A percentile compares a stretch with the other conserved stretches of the same genome.
Conservation (phyloP, 2,888 invertebrate species). For the Lasiommata megera region DNA sequence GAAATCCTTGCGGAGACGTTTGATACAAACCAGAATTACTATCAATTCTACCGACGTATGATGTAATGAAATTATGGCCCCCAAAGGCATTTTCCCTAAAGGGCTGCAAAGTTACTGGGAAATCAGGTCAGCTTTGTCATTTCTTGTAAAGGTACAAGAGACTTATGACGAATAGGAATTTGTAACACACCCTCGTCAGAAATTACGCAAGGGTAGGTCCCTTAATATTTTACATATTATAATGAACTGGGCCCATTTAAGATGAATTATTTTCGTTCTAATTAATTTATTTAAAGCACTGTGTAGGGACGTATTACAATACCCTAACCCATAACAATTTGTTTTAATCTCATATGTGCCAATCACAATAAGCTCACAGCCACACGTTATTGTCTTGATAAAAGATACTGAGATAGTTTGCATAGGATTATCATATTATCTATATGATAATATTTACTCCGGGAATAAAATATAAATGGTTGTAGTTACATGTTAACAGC, state of each 20-base stretch:
- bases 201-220: conserved; percentile 22
- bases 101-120: conserved; percentile 36
- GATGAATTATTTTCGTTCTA: conserved; percentile 1
- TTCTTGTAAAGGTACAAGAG: conserved; percentile 37
- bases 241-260: conserved; percentile 20
- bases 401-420: too few species aligned
- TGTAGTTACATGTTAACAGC: too few species aligned
- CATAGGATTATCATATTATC: too few species aligned
- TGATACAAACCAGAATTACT: conserved; percentile 40
- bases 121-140: conserved; percentile 42
- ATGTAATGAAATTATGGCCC: conserved; percentile 38
- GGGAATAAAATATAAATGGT: too few species aligned
- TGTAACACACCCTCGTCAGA: conserved; percentile 34
- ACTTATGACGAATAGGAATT: conserved; percentile 38
- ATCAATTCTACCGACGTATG: conserved; percentile 32
- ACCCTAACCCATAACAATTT: too few species aligned
- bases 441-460: too few species aligned
- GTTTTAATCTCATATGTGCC: too few species aligned
- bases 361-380: too few species aligned
- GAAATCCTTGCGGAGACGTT: neutral
- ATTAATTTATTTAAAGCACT: neutral
- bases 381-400: too few species aligned
- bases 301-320: too few species aligned
- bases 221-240: conserved; percentile 26
- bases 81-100: conserved; percentile 34